Percentiles rank a stretch among this genome's conserved stretches.
Evolutionary conservation across 2,888 invertebrate genomes (phyloP).

Genomic region (Cancer borealis): DNA sequence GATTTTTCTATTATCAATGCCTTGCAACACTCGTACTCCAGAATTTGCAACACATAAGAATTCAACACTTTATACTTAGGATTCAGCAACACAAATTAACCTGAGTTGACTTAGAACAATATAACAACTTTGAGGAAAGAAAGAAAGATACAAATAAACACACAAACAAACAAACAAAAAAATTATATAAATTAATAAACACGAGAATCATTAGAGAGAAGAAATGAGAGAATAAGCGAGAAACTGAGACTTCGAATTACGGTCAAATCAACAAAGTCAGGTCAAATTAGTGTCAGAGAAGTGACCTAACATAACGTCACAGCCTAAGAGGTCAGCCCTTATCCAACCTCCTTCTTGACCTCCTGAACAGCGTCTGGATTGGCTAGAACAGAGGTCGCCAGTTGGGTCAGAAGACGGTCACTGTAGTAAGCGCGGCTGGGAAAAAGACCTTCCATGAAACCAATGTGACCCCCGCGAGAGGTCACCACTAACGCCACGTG

Average conservation of each 20-base stretch:
- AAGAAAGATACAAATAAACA: neutral
- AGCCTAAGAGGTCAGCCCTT: constrained; percentile 36
- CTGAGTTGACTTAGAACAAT: neutral
- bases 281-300: neutral
- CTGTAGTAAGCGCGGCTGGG: constrained; percentile 70
- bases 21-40: too few species aligned
- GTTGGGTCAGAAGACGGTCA: constrained; percentile 70
- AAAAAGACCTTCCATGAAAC: constrained; percentile 87
- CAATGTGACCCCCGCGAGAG: constrained; percentile 89
- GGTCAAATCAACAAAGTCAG: neutral
- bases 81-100: neutral
- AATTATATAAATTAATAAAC: too few species aligned
- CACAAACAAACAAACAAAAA: neutral
- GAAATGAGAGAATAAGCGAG: neutral
- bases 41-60: too few species aligned
- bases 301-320: neutral
- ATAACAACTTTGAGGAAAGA: neutral
- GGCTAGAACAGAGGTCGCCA: constrained; percentile 55
- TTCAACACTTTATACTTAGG: too few species aligned
- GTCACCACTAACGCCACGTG: constrained; percentile 87
- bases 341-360: constrained; percentile 53
- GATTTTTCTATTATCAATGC: neutral
- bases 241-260: neutral
- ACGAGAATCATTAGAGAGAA: neutral
- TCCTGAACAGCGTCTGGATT: constrained; percentile 46